These are phyloP conservation scores for Cryptoblepharus egeriae DNA, from an alignment of 2,797 vertebrate genomes.

Conservation along the genomic window DNA sequence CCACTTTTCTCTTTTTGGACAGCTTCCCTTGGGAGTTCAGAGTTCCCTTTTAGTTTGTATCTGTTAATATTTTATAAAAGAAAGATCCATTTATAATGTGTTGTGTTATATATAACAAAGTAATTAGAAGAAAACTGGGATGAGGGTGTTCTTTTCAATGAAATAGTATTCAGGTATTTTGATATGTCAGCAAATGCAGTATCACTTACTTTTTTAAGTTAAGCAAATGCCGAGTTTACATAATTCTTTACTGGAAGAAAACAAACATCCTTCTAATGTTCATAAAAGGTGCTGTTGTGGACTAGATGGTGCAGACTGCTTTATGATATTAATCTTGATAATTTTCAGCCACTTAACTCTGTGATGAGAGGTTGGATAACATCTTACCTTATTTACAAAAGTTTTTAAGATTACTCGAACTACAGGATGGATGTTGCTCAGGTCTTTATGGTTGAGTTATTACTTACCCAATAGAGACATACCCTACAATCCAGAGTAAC, in stretches of 20 bases:
- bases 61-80: slow-evolving; percentile 36
- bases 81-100: slow-evolving; percentile 46
- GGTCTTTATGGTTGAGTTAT: background rate
- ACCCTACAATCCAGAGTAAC: no score
- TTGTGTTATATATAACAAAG: slow-evolving; percentile 51
- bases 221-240: slow-evolving; percentile 29
- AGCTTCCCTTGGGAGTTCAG: slow-evolving; percentile 66
- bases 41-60: slow-evolving; percentile 63
- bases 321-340: slow-evolving; percentile 43
- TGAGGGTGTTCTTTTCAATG: slow-evolving; percentile 47
- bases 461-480: background rate
- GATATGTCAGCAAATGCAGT: slow-evolving; percentile 32
- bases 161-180: slow-evolving; percentile 42
- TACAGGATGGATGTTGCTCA: background rate
- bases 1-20: slow-evolving; percentile 68
- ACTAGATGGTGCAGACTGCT: slow-evolving; percentile 41
- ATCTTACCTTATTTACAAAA: background rate
- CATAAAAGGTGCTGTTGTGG: slow-evolving; percentile 21
- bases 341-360: slow-evolving; percentile 20
- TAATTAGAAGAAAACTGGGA: slow-evolving; percentile 44
- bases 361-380: background rate
- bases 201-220: slow-evolving; percentile 17
- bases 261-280: background rate
- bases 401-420: background rate
- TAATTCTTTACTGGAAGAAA: slow-evolving; percentile 23